Conservation (phyloP, 2,113 vertebrate genomes). For the Tachycineta bicolor region DNA sequence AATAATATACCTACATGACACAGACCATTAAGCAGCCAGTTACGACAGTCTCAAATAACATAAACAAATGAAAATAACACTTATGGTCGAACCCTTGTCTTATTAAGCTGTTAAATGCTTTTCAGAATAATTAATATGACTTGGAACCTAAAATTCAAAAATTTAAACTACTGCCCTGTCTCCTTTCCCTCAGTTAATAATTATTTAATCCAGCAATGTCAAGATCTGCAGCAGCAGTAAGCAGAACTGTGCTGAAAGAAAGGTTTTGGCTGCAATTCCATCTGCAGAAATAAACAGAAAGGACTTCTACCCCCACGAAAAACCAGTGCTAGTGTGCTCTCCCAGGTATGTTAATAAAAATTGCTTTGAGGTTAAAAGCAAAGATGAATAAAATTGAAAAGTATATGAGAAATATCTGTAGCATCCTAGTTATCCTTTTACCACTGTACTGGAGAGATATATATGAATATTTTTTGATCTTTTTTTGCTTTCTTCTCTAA, state of each 20-base stretch:
- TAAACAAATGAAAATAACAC: slow-evolving; percentile 45
- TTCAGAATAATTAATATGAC: slow-evolving; percentile 51
- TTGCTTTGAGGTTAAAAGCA: background rate
- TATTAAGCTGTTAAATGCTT: slow-evolving; percentile 48
- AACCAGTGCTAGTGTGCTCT: background rate
- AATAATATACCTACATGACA: slow-evolving; percentile 65
- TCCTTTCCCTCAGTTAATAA: background rate
- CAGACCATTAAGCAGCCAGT: slow-evolving; percentile 57
- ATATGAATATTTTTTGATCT: background rate
- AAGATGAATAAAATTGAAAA: background rate
- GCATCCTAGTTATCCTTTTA: background rate
- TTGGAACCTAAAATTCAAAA: slow-evolving; percentile 39
- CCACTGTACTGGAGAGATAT: background rate
- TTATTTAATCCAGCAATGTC: background rate
- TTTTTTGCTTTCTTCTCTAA: background rate
- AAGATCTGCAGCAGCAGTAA: background rate
- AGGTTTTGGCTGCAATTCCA: background rate
- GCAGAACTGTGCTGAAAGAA: background rate
- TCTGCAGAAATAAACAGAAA: background rate
- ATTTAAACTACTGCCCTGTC: background rate
- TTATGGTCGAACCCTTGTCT: slow-evolving; percentile 46
- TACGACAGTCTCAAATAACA: slow-evolving; percentile 23
- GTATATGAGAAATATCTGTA: background rate
- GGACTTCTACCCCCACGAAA: background rate
- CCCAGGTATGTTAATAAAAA: background rate